A percentile compares a stretch with the other conserved stretches of the same genome.
Evolutionary conservation across 2,113 vertebrate genomes (phyloP).

Genomic region (Catharus fuscescens): DNA sequence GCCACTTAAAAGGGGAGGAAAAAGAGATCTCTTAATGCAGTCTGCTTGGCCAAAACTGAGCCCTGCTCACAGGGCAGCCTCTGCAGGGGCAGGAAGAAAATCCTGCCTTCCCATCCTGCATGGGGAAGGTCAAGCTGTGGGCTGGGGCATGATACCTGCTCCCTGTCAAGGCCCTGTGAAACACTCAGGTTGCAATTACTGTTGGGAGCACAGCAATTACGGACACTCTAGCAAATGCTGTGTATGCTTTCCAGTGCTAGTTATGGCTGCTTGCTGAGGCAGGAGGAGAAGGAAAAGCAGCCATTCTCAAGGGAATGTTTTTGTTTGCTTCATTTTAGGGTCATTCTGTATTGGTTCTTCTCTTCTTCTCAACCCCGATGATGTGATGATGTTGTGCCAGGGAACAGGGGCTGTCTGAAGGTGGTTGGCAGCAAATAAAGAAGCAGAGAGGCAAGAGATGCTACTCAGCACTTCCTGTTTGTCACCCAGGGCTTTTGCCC

Average conservation of each 20-base stretch:
- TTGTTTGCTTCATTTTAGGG: not conserved
- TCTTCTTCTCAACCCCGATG: not conserved
- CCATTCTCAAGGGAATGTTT: not conserved
- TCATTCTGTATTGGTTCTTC: not conserved
- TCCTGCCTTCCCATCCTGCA: rapidly evolving
- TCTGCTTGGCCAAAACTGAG: not conserved
- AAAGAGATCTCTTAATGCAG: not conserved
- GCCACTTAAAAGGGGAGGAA: not conserved
- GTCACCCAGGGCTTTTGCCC: not conserved
- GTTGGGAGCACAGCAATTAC: not conserved
- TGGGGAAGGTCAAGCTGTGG: not conserved
- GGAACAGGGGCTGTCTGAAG: not conserved
- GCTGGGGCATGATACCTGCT: not conserved
- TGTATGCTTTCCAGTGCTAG: not conserved
- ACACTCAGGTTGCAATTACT: not conserved
- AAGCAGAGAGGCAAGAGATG: rapidly evolving
- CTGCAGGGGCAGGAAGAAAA: not conserved
- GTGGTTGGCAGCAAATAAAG: not conserved
- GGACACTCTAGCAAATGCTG: rapidly evolving
- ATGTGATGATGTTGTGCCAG: rapidly evolving
- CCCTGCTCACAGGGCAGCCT: rapidly evolving
- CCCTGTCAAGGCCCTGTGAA: rapidly evolving
- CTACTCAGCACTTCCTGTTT: not conserved
- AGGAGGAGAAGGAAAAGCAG: not conserved
- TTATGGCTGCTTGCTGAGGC: not conserved